Evolutionary conservation across 53 echinoderm and acorn worm genomes (phyloP).

Genomic region (Echinometra lucunter): DNA sequence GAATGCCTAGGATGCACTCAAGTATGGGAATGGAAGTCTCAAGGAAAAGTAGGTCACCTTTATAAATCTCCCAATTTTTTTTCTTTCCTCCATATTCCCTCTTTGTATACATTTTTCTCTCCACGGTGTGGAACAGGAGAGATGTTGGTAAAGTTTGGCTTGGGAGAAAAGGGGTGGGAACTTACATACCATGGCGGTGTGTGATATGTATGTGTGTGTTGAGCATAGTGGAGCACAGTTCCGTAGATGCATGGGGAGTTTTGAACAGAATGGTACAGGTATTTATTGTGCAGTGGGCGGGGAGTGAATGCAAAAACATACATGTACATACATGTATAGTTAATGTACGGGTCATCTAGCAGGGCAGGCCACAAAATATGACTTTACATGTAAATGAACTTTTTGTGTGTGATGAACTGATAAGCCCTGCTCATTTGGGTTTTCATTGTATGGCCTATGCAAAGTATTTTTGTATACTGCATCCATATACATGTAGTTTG

Average conservation of each 20-base stretch:
- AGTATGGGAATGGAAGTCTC: slow-evolving; percentile 6
- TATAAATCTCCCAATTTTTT: slow-evolving; percentile 3
- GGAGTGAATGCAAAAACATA: neutral
- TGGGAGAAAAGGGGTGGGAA: neutral
- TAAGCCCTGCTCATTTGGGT: too few species aligned
- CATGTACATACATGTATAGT: neutral
- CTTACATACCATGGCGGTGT: neutral
- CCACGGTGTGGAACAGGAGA: neutral
- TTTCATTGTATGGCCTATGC: too few species aligned
- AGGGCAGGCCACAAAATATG: neutral
- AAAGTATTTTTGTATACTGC: too few species aligned
- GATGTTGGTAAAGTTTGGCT: neutral
- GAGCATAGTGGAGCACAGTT: neutral
- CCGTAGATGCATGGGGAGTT: neutral
- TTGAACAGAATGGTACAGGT: neutral
- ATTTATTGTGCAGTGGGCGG: slow-evolving; percentile 13
- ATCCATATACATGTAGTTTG: too few species aligned
- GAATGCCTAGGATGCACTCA: slow-evolving; percentile 9
- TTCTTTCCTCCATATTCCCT: neutral
- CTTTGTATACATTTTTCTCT: neutral
- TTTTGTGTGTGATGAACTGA: too few species aligned
- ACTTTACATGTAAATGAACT: neutral
- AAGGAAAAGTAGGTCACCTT: slow-evolving; percentile 23
- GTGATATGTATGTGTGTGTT: neutral
- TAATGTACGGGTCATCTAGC: neutral